A percentile compares a stretch with the other conserved stretches of the same genome.
These are phyloP conservation scores for Labroides dimidiatus DNA, from an alignment of 2,797 vertebrate species.

Conservation along the genomic window DNA sequence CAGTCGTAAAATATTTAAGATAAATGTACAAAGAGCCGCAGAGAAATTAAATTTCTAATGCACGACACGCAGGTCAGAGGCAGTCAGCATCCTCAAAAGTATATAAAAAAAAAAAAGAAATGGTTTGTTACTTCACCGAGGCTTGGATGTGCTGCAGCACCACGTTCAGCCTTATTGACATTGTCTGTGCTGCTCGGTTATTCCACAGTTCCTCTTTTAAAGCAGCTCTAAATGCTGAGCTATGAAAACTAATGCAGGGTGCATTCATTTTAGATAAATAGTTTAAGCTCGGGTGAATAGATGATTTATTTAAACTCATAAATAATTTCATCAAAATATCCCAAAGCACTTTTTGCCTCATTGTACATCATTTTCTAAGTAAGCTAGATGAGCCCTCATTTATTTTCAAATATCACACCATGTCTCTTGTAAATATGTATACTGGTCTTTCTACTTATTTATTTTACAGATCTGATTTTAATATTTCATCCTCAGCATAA, in stretches of 20 bases:
- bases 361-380: slow-evolving; percentile 86
- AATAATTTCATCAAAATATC: slow-evolving; percentile 88
- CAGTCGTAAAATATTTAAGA: slow-evolving; percentile 83
- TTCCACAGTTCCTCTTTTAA: slow-evolving; percentile 75
- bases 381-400: slow-evolving; percentile 83
- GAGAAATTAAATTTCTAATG: slow-evolving; percentile 79
- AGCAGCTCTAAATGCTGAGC: slow-evolving; percentile 78
- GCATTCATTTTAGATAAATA: slow-evolving; percentile 86
- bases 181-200: slow-evolving; percentile 80
- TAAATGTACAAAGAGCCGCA: slow-evolving; percentile 82
- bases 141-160: slow-evolving; percentile 86
- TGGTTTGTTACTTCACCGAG: slow-evolving; percentile 85
- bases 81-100: slow-evolving; percentile 78
- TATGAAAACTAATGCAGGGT: slow-evolving; percentile 77
- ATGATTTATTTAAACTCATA: slow-evolving; percentile 86
- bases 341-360: slow-evolving; percentile 86
- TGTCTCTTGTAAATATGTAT: slow-evolving; percentile 88
- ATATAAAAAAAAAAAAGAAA: slow-evolving; percentile 54
- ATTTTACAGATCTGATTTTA: slow-evolving; percentile 86
- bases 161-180: slow-evolving; percentile 88
- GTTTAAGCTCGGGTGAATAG: slow-evolving; percentile 81
- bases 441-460: slow-evolving; percentile 86
- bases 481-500: slow-evolving; percentile 86
- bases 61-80: slow-evolving; percentile 78
- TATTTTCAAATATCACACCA: slow-evolving; percentile 85